Base-by-base conservation (phyloP, 2,888 invertebrate species). In the Gastrophysa polygoni region DNA sequence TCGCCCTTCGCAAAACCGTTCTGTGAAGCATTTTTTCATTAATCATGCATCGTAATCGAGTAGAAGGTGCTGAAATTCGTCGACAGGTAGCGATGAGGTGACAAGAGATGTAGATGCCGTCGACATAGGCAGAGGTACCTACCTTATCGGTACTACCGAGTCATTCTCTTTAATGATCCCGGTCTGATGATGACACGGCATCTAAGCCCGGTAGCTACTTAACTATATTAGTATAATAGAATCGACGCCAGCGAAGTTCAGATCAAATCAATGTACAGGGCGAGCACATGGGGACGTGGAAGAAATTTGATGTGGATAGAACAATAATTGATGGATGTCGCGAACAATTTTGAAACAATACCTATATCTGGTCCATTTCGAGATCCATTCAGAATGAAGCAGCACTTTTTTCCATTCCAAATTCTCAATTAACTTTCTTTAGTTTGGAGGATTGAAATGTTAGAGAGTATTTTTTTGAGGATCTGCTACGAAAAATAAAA, bases 171-270 rank as follows among this genome's bases (percentile, higher is more conserved):
- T 80, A 80, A 80, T 80, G 80, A 80, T 78, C 75, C 76, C 75
- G 73, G 77, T 75, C 75, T 68, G 71, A 71, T 59, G 69, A 76
- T 79, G 79, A 80, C 78, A 71, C 63, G 71, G 77, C 77, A 77
- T 72, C 74, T 79, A 80, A 80, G 79, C 80, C 81, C 81, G 75
- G 81, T 80, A 80, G 80, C 80, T 78, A 80, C 79, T 78, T 77
- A 80, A 79, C 79, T 78, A 78, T 79, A 79, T 59, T 59, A 79
- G 76, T 74, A 75, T 78, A 76, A 78, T 80, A 79, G 79, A 77
- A 77, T 73, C 77, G 79, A 80, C 79, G 80, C 79, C 78, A 75
- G 73, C 62, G 38, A 60, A 60, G 55, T 47, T 38, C 38, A 55
- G 58, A 51, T 55, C 46, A 38, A 43, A 24, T 11, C 17, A 11